Percentiles rank a stretch among this genome's conserved stretches.
Conservation (phyloP, 2,797 vertebrate species). For the Balearica regulorum region DNA sequence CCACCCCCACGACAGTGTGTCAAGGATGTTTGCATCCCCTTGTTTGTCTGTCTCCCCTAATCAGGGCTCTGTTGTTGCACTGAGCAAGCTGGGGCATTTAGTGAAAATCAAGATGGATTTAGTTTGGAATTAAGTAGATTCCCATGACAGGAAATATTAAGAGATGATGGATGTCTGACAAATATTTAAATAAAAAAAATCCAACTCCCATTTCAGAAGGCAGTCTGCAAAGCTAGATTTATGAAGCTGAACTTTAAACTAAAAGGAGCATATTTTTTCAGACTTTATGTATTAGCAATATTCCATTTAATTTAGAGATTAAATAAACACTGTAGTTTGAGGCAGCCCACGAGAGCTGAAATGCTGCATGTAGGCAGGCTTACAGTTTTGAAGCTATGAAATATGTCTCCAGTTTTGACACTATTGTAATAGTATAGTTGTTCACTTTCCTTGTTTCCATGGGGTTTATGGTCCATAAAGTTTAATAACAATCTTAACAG, state of each 20-base stretch:
- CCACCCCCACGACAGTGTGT: background rate
- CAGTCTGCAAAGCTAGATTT: conserved; percentile 25
- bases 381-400: conserved; percentile 70
- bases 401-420: conserved; percentile 74
- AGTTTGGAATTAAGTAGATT: conserved; percentile 21
- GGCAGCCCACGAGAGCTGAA: background rate
- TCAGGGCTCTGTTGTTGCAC: background rate
- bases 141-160: conserved; percentile 35
- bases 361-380: conserved; percentile 2
- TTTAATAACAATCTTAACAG: conserved; percentile 83
- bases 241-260: conserved; percentile 43
- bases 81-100: background rate
- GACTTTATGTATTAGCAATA: conserved; percentile 35
- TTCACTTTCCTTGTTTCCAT: conserved; percentile 76
- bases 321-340: conserved; percentile 41
- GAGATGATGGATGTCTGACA: conserved; percentile 47
- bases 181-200: conserved; percentile 31
- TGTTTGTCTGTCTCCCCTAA: background rate
- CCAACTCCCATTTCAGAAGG: conserved; percentile 18
- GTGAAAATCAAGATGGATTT: conserved; percentile 33
- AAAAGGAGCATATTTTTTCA: conserved; percentile 45
- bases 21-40: background rate
- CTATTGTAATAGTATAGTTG: conserved; percentile 71
- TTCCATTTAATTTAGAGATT: conserved; percentile 51
- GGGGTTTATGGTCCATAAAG: conserved; percentile 83